These are phyloP conservation scores for Microcebus murinus DNA, from an alignment of 2,113 vertebrate genomes.

Conservation along the genomic window DNA sequence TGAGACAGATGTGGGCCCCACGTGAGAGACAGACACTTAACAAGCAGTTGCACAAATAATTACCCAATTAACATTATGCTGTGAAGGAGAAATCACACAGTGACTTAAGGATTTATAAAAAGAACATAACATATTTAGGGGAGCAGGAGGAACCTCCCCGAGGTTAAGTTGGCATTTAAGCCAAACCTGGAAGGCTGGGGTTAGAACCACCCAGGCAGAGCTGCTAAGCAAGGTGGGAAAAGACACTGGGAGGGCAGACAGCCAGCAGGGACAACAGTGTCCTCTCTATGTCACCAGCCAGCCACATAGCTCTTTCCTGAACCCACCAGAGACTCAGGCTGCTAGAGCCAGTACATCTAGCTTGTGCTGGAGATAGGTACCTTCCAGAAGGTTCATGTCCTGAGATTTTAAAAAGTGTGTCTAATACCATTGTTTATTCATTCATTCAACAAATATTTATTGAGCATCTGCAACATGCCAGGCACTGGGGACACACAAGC, in stretches of 20 bases:
- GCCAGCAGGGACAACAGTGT: background rate
- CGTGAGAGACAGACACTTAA: background rate
- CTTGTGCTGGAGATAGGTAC: background rate
- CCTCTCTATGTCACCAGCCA: background rate
- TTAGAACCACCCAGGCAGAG: background rate
- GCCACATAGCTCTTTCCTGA: background rate
- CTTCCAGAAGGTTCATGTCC: constrained; percentile 54
- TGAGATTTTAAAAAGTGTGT: constrained; percentile 53
- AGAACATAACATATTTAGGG: background rate
- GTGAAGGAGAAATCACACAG: background rate
- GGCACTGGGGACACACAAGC: background rate
- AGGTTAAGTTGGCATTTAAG: background rate
- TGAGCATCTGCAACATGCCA: constrained; percentile 19
- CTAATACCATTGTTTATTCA: constrained; percentile 57
- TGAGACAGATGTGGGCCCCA: background rate
- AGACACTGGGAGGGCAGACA: background rate
- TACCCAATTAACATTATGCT: background rate
- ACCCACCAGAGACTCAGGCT: background rate
- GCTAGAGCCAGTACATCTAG: background rate
- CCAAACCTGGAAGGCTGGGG: background rate
- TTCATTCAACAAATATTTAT: constrained; percentile 63
- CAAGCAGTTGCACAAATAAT: background rate
- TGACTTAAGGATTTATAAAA: background rate
- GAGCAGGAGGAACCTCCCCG: background rate
- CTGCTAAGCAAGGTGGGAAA: background rate